Base-by-base conservation (phyloP, 2,888 invertebrate species). In the Cataglyphis albicans region DNA sequence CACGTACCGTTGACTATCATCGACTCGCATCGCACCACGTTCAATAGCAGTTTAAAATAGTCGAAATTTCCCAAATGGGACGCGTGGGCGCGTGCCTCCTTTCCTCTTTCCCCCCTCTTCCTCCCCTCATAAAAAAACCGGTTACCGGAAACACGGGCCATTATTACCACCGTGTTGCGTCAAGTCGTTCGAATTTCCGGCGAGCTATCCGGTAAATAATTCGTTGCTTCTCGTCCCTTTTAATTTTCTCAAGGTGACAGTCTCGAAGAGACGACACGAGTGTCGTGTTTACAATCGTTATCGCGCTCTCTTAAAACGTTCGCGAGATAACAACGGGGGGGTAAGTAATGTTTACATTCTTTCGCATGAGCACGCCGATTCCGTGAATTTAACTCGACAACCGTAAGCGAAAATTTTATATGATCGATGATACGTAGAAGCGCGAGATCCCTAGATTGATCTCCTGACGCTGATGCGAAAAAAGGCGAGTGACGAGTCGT, bases 41-140 rank as follows among this genome's bases (percentile, higher is more conserved):
- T 48, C 63, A 18, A 70, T 55, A 70, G 38, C 38, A 41, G 72
- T 72, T 80, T 72, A 72, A 80, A 80, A 80, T 72, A 80, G 74
- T 72, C 59, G 32, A 80, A 80, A 72, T 72, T 61, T 72, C 73
- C 0, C 12, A 41, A 41, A 32, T 38, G 38, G 0, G 52, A 44
- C 38, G 78, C 57, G 72, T 44, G 41, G 44, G 44, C 18, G 44
- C 18, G 48, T 38, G 12, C 6, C 35, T 21, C 44, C 41, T 15
- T 4, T 15, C 41, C 41, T 32, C 9, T 38, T 3, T 1, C 48
- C 48, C 6, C n/a, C 7, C 6, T 1, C 25, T 1, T 1, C 25
- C 25, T 25, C 25, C 25, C 25, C 25, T 1, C 25, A 1, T 1
- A 25, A n/a, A n/a, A 15, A 41, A 38, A 6, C 61, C 63, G n/a